phyloP scores from a whole-genome alignment of 2,113 vertebrate genomes.

The Tachycineta bicolor region DNA sequence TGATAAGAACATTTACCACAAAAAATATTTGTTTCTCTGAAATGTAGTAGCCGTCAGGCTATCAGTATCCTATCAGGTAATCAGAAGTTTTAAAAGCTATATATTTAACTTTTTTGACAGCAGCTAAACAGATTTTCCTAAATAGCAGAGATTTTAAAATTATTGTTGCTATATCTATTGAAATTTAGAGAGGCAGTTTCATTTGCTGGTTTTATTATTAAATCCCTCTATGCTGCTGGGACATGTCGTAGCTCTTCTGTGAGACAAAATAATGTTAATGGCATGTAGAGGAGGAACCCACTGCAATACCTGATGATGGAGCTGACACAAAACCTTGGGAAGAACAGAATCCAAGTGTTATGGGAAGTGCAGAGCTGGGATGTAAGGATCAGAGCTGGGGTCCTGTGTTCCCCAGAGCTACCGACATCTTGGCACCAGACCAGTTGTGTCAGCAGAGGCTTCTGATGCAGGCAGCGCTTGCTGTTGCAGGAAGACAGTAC shows the following conservation, averaged over 20 bases:
- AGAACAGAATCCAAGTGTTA: not conserved
- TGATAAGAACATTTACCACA: not conserved
- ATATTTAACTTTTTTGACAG: not conserved
- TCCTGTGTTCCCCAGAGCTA: not conserved
- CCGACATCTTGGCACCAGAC: accelerated
- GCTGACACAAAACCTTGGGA: not conserved
- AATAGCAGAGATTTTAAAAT: not conserved
- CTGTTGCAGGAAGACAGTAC: not conserved
- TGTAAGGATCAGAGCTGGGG: not conserved
- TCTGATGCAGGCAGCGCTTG: accelerated
- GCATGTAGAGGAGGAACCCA: not conserved
- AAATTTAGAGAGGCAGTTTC: not conserved
- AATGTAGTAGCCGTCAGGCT: not conserved
- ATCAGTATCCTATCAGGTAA: not conserved
- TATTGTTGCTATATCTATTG: not conserved
- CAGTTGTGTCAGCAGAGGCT: accelerated
- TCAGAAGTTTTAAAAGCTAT: not conserved
- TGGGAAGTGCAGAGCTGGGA: not conserved
- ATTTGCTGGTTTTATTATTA: not conserved
- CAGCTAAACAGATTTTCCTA: not conserved
- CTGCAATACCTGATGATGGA: not conserved
- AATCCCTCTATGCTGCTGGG: not conserved
- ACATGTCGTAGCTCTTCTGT: not conserved
- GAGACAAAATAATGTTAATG: not conserved
- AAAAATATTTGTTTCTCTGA: not conserved